Conservation (phyloP, 64 coral and sea anemone species). For the Orbicella faveolata region DNA sequence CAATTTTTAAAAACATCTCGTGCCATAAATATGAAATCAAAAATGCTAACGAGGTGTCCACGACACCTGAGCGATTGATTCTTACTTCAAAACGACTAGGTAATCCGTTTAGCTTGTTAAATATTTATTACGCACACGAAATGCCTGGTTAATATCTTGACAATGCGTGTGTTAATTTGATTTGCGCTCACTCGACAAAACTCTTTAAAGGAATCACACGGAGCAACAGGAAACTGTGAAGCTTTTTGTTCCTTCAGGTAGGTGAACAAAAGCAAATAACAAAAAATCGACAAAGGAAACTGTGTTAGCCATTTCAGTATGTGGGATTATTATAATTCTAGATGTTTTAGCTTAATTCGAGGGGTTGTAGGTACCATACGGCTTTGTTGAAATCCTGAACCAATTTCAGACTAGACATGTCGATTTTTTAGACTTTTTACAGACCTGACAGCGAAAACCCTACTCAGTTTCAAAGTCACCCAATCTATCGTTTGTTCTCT, state of each 20-base stretch:
- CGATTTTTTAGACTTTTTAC: neutral
- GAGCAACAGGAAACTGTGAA: slow-evolving; percentile 12
- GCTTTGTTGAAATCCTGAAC: neutral
- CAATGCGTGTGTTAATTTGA: slow-evolving; percentile 38
- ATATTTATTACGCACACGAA: slow-evolving; percentile 27
- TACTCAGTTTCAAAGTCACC: neutral
- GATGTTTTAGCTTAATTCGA: too few relatives aligned
- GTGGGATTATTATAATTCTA: neutral
- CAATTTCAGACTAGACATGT: neutral
- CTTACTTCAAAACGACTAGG: slow-evolving; percentile 18
- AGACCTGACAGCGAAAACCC: neutral
- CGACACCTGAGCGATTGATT: neutral
- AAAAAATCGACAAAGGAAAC: neutral
- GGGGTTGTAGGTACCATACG: too few relatives aligned
- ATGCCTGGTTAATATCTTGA: slow-evolving; percentile 23
- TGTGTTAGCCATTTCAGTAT: neutral
- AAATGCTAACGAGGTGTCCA: slow-evolving; percentile 19
- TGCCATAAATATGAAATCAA: neutral
- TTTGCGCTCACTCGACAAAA: slow-evolving; percentile 33
- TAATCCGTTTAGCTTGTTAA: slow-evolving; percentile 38
- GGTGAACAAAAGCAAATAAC: slow-evolving; percentile 8
- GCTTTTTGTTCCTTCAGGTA: neutral
- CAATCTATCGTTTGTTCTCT: neutral
- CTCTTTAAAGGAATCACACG: neutral
- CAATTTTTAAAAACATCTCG: neutral